Evolutionary conservation across 2,797 vertebrate genomes (phyloP).

Genomic region (Nannoperca australis): DNA sequence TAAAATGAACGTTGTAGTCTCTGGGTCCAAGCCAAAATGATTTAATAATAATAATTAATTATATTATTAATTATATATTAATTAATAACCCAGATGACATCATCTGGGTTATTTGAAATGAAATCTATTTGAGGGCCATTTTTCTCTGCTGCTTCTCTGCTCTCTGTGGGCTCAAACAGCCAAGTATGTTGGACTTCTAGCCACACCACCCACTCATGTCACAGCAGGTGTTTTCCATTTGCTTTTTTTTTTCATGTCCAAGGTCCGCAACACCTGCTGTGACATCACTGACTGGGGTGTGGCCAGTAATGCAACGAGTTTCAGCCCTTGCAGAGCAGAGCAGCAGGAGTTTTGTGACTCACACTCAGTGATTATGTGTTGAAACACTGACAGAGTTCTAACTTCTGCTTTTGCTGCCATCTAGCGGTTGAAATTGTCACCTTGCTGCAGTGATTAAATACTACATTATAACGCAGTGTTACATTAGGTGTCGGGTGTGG

Average conservation of each 20-base stretch:
- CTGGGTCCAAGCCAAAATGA: neutral
- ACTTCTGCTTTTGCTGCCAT: constrained; percentile 52
- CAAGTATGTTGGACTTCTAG: neutral
- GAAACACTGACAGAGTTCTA: neutral
- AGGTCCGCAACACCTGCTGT: neutral
- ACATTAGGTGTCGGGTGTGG: neutral
- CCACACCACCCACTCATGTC: neutral
- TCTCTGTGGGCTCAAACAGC: neutral
- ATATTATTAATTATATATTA: no score
- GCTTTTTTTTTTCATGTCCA: neutral
- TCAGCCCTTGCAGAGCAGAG: neutral
- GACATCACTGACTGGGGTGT: neutral
- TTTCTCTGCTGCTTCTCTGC: neutral
- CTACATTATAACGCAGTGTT: no score
- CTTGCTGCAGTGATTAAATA: neutral
- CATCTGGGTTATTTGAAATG: neutral
- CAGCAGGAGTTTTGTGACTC: neutral
- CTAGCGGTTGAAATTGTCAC: constrained; percentile 21
- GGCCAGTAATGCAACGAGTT: neutral
- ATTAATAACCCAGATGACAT: neutral
- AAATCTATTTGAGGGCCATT: neutral
- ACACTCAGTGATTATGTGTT: neutral
- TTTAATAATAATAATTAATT: neutral
- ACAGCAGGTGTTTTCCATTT: constrained; percentile 16
- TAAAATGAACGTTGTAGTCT: neutral